Percentiles rank a stretch among this genome's conserved stretches.
These are phyloP conservation scores for Endotricha flammealis DNA, from an alignment of 2,888 invertebrate species.

Conservation along the genomic window DNA sequence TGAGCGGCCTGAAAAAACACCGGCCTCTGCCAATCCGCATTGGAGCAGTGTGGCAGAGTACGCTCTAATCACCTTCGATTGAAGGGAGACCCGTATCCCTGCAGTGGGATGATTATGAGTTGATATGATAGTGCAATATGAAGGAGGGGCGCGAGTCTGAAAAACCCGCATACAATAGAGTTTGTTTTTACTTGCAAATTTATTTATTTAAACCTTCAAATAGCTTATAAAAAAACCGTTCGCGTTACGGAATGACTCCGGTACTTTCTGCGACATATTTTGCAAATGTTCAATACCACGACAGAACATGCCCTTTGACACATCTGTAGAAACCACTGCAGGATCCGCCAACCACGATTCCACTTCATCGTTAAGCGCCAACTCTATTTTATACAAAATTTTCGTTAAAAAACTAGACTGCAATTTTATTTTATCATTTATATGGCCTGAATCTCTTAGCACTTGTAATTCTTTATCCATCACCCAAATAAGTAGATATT, in stretches of 20 bases:
- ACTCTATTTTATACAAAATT: slow-evolving; percentile 75
- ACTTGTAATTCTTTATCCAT: slow-evolving; percentile 80
- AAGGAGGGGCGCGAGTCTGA: no score
- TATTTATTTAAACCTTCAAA: slow-evolving; percentile 60
- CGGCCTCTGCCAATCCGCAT: no score
- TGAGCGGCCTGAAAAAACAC: slow-evolving; percentile 12
- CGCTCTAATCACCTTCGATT: no score
- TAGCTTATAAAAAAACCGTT: slow-evolving; percentile 80
- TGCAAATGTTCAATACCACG: slow-evolving; percentile 74
- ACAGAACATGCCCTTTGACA: slow-evolving; percentile 79
- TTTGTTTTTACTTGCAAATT: slow-evolving; percentile 31
- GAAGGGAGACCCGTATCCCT: no score
- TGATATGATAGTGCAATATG: no score
- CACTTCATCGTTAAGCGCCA: slow-evolving; percentile 58
- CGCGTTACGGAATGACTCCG: slow-evolving; percentile 70
- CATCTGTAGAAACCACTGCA: slow-evolving; percentile 66
- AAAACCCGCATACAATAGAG: no score
- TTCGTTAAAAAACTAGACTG: slow-evolving; percentile 73
- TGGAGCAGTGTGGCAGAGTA: no score
- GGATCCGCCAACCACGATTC: slow-evolving; percentile 75
- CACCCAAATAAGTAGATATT: slow-evolving; percentile 79
- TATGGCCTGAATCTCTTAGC: slow-evolving; percentile 45
- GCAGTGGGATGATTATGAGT: no score
- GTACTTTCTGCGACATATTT: slow-evolving; percentile 74
- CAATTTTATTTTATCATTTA: slow-evolving; percentile 46